Base-by-base conservation (phyloP, 2,888 invertebrate genomes). In the Dryobota labecula region DNA sequence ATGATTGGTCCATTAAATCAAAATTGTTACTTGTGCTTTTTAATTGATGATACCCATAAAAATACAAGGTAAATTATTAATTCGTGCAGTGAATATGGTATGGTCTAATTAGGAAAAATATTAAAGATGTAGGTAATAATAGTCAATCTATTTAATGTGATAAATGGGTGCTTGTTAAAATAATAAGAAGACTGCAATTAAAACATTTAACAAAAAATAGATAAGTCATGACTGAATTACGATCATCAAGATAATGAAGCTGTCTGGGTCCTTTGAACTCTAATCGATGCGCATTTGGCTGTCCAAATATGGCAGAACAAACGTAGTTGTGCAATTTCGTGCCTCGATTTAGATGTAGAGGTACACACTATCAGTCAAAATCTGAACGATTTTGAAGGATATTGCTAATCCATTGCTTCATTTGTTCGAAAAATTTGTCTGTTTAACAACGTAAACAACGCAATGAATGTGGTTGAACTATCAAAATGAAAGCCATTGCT, bases 41-140 rank as follows among this genome's bases (percentile, higher is more conserved):
- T 73, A 77, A 77, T 80, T 75, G 79, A 74, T 60, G 57, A 47
- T 63, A 41, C 57, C 51, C 36, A 71, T 71, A 78, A 76, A 77
- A 69, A 75, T 68, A 71, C 78, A 84, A 84, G 84, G 84, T 84
- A 60, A 83, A 84, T 56, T 69, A 75, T 70, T 43, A 84, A 79
- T 53, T 82, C 83, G 81, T 82, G 81, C 68, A 53, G 45, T 63
- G 6, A 58, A 75, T 69, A 77, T 27, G 49, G 54, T 72, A 53
- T 66, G 57, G 62, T 72, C 68, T 80, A 69, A 78, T 78, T 72
- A 69, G 66, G 62, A 71, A 72, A 68, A 78, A 64, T 67, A 77
- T 77, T 63, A 57, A 66, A 57, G 41, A 61, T 56, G 24, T 54
- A 49, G n/a, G 38, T 49, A 67, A 67, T 67, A 70, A 71, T 81